Evolutionary conservation across 2,797 vertebrate genomes (phyloP).

Genomic region (Chiloscyllium punctatum): DNA sequence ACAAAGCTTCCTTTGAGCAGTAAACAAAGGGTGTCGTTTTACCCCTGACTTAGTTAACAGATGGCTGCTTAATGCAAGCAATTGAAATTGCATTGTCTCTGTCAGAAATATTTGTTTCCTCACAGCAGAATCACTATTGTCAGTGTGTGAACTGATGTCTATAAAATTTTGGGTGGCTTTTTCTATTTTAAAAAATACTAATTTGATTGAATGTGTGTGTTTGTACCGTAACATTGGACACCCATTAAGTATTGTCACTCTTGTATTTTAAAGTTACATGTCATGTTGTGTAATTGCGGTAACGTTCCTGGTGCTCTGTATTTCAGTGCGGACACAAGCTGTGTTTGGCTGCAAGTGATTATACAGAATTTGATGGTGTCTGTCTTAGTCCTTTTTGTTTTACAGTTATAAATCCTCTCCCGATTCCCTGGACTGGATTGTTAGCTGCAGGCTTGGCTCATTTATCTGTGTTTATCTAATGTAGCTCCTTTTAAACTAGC

Average conservation of each 20-base stretch:
- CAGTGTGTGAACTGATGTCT: slow-evolving; percentile 49
- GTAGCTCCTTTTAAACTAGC: background rate
- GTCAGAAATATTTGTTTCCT: slow-evolving; percentile 46
- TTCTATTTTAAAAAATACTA: background rate
- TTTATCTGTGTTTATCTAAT: background rate
- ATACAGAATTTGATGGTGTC: background rate
- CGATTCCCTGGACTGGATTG: background rate
- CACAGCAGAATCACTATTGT: slow-evolving; percentile 65
- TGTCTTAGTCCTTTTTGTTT: background rate
- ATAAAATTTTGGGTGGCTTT: slow-evolving; percentile 52
- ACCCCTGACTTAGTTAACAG: slow-evolving; percentile 62
- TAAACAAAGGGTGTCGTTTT: slow-evolving; percentile 45
- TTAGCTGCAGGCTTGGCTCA: background rate
- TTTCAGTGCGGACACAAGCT: background rate
- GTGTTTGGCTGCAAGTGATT: background rate
- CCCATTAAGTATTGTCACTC: background rate
- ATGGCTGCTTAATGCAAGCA: slow-evolving; percentile 75
- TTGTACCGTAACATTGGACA: background rate
- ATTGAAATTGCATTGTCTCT: slow-evolving; percentile 73
- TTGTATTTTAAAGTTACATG: background rate
- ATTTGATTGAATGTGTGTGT: slow-evolving; percentile 12
- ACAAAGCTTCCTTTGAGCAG: slow-evolving; percentile 51
- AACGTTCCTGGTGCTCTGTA: background rate
- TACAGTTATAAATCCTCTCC: background rate
- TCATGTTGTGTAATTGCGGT: background rate